phyloP scores from a whole-genome alignment of 2,888 invertebrate genomes.

The Chirona hameri region DNA sequence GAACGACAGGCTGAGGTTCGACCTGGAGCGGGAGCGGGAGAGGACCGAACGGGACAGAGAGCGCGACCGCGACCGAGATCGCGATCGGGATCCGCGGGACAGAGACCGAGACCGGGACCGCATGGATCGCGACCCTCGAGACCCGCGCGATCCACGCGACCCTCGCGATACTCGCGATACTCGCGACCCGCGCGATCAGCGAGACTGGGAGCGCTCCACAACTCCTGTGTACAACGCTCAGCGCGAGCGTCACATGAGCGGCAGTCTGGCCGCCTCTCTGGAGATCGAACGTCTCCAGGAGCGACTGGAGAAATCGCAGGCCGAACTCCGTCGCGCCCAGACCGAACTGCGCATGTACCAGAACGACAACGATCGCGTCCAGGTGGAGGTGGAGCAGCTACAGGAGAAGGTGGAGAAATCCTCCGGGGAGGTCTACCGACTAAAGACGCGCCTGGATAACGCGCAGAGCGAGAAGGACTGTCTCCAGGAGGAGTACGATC shows the following conservation, averaged over 20 bases:
- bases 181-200: conserved; percentile 4
- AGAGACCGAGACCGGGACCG: conserved; percentile 36
- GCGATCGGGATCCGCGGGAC: conserved; percentile 33
- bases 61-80: conserved; percentile 32
- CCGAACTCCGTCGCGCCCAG: conserved; percentile 79
- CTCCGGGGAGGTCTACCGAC: conserved; percentile 88
- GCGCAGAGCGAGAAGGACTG: conserved; percentile 92
- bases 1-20: conserved; percentile 63
- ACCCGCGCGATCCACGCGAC: too few species aligned
- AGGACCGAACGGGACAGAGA: conserved; percentile 31
- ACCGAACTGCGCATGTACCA: conserved; percentile 88
- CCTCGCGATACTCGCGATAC: too few species aligned
- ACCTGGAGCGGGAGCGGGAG: conserved; percentile 61
- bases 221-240: conserved; percentile 14
- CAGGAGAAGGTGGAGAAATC: conserved; percentile 92
- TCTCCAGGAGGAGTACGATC: conserved; percentile 85
- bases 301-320: conserved; percentile 76
- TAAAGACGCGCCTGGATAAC: conserved; percentile 90
- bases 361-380: conserved; percentile 82
- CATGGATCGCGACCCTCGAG: neutral
- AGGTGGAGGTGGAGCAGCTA: conserved; percentile 73
- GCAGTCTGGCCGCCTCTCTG: conserved; percentile 32
- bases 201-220: conserved; percentile 26
- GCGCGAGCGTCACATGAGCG: conserved; percentile 31
- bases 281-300: conserved; percentile 54